Evolutionary conservation across 2,888 invertebrate genomes (phyloP), one percentile per base, ranked within the genome.

Genomic region (Drosophila multiciliata): DNA sequence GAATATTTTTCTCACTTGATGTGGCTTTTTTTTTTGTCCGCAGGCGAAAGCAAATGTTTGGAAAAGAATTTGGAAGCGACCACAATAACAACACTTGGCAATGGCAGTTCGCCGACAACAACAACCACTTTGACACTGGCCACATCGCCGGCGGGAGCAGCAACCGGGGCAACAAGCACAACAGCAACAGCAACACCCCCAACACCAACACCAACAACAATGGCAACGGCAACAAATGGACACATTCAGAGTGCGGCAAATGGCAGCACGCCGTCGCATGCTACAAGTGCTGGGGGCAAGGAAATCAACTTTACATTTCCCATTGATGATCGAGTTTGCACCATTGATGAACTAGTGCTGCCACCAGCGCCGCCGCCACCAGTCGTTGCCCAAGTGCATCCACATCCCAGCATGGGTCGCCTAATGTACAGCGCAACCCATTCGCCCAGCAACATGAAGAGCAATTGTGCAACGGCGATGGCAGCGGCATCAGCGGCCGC

Each of bases 301-400:
- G 94, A 95, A 90, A 94, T 95, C 78, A 94, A 94, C 92, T 95
- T 95, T 87, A 94, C 94, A 90, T 95, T 95, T 91, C 94, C 94
- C 40, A 92, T 94, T 65, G 92, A 93, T 73, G 93, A 92, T 84
- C 92, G 92, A 57, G 93, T 93, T 54, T 93, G 93, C 75, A 93
- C 93, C 67, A 92, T 93, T 83, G 93, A 93, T 85, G 93, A 93
- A 68, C 81, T 93, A 26, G 87, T 91, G 4, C 57, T 92, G 70
- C 93, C 93, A 5, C 91, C 93, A 15, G 90, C 92, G 12, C 91
- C 92, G 29, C 90, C 92, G 3, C 91, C 92, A 17, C 87, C 91
- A 6, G 64, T 54, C 3, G 42, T 73, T 29, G 82, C 82, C 38
- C 77, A 80, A 54, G 68, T 80, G 23, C 82, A 68, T 66, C 87